Base-by-base conservation (phyloP, 2,113 vertebrate genomes). In the Oceanodroma tethys region DNA sequence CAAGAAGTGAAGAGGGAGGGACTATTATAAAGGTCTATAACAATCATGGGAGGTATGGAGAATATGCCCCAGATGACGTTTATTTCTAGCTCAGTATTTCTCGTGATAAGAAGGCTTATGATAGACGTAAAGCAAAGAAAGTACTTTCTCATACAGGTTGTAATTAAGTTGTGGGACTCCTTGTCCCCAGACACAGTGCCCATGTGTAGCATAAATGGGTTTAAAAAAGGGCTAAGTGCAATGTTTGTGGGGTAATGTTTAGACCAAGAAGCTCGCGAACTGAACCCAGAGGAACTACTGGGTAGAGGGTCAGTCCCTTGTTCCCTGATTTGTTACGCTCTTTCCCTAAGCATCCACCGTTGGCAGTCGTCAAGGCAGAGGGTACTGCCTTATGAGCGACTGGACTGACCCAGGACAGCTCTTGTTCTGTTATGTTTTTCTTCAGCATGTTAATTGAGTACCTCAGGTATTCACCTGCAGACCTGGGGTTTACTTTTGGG, bases 311-410 rank as follows among this genome's bases (percentile, higher is more conserved):
- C 66, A 4, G 23, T 14, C 32, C 52, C 27, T 26, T 12, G 2
- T 18, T 70, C 40, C 75, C 55, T 15, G 14, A 1, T 2, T 7
- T 27, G n/a, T 42, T 17, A 14, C 10, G 0, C 65, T 32, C 12
- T 8, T 50, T 19, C 38, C 43, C 16, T 3, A 12, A 30, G 45
- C 52, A 8, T 12, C 52, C 2, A 0, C 34, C 29, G 9, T 4
- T 22, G 56, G 81, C n/a, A 4, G 26, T 3, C 71, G 36, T 34
- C 32, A 8, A 6, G 29, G 74, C 52, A 26, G 38, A 29, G 52
- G 38, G 12, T 45, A 1, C 50, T 16, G 73, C 2, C 2, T 30
- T 53, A 3, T 1, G 26, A 48, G 12, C 4, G 1, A 9, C 20
- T 11, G 56, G 30, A 4, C 62, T 43, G 62, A 20, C 21, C 30